These are phyloP conservation scores for Sinohyriopsis cumingii DNA, from an alignment of 2,888 invertebrate species.

Conservation along the genomic window DNA sequence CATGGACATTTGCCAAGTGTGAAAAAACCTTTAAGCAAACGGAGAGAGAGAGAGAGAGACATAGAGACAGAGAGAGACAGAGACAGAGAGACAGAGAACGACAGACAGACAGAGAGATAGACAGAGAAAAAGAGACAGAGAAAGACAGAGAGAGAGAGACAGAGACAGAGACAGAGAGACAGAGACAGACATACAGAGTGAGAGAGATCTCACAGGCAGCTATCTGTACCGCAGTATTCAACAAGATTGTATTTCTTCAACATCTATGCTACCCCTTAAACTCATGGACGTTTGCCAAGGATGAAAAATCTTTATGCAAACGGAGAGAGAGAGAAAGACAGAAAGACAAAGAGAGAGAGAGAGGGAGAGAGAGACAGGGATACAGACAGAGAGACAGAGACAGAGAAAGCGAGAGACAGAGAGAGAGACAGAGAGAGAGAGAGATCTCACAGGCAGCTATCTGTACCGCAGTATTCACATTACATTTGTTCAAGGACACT, in stretches of 20 bases:
- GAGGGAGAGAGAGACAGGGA: neutral
- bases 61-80: no score
- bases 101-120: neutral
- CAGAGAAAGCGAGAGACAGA: neutral
- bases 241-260: no score
- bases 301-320: no score
- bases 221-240: no score
- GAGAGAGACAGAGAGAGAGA: neutral
- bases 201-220: no score
- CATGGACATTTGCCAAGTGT: neutral
- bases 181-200: no score
- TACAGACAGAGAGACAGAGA: neutral
- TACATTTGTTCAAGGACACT: no score
- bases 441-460: neutral
- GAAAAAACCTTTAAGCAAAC: no score
- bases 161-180: neutral
- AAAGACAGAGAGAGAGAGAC: slow-evolving; percentile 1
- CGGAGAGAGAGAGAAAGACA: neutral
- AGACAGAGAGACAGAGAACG: neutral
- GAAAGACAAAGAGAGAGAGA: no score
- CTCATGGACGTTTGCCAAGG: neutral
- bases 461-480: neutral
- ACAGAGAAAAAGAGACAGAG: neutral
- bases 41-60: no score
- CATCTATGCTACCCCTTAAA: no score